phyloP scores from a whole-genome alignment of 2,797 vertebrate species.

The Syngnathus acus region DNA sequence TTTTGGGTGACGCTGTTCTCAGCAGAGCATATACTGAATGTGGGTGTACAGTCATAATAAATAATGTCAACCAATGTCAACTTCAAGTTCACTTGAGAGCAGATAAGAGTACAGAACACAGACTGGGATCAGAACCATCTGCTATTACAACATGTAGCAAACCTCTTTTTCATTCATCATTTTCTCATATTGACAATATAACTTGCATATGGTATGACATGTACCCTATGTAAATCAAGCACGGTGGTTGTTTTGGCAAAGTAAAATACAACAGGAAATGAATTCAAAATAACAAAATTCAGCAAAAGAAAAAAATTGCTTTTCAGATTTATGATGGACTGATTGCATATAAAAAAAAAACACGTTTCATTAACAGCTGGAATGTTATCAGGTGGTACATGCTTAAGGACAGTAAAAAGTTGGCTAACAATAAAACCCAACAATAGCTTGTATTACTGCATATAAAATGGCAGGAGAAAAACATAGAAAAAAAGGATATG shows the following conservation, averaged over 20 bases:
- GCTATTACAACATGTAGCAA: slow-evolving; percentile 82
- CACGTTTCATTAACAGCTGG: slow-evolving; percentile 79
- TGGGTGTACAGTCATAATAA: slow-evolving; percentile 81
- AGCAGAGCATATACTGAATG: slow-evolving; percentile 67
- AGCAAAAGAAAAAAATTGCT: slow-evolving; percentile 49
- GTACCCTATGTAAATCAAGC: slow-evolving; percentile 94
- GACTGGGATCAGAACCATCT: slow-evolving; percentile 76
- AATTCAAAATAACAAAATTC: slow-evolving; percentile 48
- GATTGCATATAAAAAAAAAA: slow-evolving; percentile 92
- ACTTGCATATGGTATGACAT: slow-evolving; percentile 97
- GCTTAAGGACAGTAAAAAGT: slow-evolving; percentile 83
- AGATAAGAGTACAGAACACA: slow-evolving; percentile 88
- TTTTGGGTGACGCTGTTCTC: slow-evolving; percentile 83
- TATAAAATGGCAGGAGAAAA: slow-evolving; percentile 96
- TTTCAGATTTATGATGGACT: slow-evolving; percentile 71
- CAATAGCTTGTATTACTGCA: slow-evolving; percentile 97
- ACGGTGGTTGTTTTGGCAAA: slow-evolving; percentile 93
- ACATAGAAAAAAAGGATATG: slow-evolving; percentile 78
- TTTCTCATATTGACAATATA: slow-evolving; percentile 74
- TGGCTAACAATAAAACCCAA: slow-evolving; percentile 96
- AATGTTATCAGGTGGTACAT: slow-evolving; percentile 84
- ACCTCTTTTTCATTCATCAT: slow-evolving; percentile 59
- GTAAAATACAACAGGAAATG: slow-evolving; percentile 61
- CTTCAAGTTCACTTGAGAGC: slow-evolving; percentile 93
- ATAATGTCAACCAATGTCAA: slow-evolving; percentile 95